These are phyloP conservation scores for Hemitrygon akajei DNA, from an alignment of 2,797 vertebrate genomes.

Conservation along the genomic window DNA sequence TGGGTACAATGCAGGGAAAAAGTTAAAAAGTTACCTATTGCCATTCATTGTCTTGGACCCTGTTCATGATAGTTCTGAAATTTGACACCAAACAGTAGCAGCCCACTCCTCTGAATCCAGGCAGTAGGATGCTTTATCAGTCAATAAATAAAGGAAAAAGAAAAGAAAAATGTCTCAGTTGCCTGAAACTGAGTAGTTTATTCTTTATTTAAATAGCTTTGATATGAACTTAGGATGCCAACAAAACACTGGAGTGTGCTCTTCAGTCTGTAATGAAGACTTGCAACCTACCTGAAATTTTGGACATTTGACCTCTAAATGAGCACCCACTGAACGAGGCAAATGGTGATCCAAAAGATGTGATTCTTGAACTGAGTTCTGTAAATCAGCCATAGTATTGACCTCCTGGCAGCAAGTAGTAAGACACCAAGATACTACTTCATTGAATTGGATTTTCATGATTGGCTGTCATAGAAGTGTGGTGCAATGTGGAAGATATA, in stretches of 20 bases:
- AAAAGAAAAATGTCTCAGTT: too few species aligned
- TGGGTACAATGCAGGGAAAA: too few species aligned
- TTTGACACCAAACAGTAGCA: too few species aligned
- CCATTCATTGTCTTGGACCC: too few species aligned
- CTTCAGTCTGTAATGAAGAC: not conserved
- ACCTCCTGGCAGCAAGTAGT: not conserved
- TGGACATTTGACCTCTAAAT: too few species aligned
- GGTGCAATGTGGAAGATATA: not conserved
- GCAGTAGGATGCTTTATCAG: too few species aligned
- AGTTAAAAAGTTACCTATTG: too few species aligned
- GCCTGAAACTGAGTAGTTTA: not conserved
- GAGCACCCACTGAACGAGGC: not conserved
- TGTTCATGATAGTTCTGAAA: too few species aligned
- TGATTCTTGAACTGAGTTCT: not conserved
- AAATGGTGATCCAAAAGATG: not conserved
- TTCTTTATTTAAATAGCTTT: not conserved
- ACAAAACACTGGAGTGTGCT: too few species aligned
- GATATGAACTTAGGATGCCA: not conserved
- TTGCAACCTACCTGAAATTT: too few species aligned
- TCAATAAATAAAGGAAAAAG: too few species aligned
- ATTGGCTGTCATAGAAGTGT: not conserved
- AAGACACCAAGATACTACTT: not conserved
- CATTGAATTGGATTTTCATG: not conserved
- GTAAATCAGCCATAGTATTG: not conserved
- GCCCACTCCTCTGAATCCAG: too few species aligned